Evolutionary conservation across 2,888 invertebrate genomes (phyloP).

Genomic region (Orchesella flavescens): DNA sequence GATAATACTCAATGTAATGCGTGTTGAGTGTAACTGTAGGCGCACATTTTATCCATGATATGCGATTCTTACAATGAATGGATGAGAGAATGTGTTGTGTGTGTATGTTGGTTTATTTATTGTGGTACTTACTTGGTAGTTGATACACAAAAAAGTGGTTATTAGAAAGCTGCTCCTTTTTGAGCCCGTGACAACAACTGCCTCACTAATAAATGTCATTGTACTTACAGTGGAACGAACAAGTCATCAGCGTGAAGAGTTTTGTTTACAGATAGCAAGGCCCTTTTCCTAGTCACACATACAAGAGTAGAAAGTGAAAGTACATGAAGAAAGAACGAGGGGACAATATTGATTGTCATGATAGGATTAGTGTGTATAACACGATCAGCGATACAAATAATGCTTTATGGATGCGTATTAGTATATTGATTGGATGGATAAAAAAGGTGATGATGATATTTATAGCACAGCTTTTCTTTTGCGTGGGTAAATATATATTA

Average conservation of each 20-base stretch:
- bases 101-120: not conserved
- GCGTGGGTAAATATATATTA: not conserved
- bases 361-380: constrained; percentile 4
- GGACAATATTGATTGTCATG: constrained; percentile 1
- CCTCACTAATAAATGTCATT: constrained; percentile 52
- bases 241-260: not conserved
- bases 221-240: constrained; percentile 11
- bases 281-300: not conserved
- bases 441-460: constrained; percentile 42
- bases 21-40: too few relatives aligned
- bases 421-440: constrained; percentile 49
- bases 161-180: not conserved
- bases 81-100: too few relatives aligned
- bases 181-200: constrained; percentile 20
- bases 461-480: constrained; percentile 15
- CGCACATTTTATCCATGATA: not conserved
- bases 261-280: not conserved
- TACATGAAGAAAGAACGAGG: not conserved
- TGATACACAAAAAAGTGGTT: not conserved
- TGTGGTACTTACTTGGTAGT: not conserved
- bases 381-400: not conserved
- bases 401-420: constrained; percentile 51
- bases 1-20: constrained; percentile 2
- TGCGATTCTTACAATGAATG: constrained; percentile 5
- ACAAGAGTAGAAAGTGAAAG: not conserved